Percentiles rank a stretch among this genome's conserved stretches.
phyloP scores from a whole-genome alignment of 1,140 invertebrate species.

The Hycleus phaleratus region DNA sequence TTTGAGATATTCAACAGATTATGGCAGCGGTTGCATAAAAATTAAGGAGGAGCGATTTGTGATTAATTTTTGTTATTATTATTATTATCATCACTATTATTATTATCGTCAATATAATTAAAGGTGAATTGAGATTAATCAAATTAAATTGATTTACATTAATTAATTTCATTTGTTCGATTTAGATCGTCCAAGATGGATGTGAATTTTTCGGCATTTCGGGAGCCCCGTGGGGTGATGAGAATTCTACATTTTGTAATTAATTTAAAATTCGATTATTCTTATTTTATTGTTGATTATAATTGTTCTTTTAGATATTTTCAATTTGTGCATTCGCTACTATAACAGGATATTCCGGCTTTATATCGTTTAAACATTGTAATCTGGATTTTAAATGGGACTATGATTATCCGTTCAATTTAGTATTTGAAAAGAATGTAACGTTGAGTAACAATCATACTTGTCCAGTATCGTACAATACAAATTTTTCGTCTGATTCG shows the following conservation, averaged over 20 bases:
- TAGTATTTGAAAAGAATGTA: constrained; percentile 10
- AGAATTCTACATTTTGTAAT: constrained; percentile 50
- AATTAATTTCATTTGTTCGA: no score
- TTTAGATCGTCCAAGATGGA: constrained; percentile 32
- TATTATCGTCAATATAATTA: constrained; percentile 1
- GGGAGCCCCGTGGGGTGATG: constrained; percentile 54
- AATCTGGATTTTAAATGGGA: constrained; percentile 8
- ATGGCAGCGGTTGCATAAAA: constrained; percentile 8
- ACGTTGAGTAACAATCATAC: constrained; percentile 8
- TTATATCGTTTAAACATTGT: constrained; percentile 21
- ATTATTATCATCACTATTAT: no score
- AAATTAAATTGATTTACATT: not conserved
- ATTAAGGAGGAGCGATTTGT: constrained; percentile 8
- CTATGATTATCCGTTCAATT: constrained; percentile 35
- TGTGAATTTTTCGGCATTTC: constrained; percentile 46
- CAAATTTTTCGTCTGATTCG: constrained; percentile 51
- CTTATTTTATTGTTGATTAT: constrained; percentile 1
- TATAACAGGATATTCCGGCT: constrained; percentile 43
- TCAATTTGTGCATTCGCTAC: constrained; percentile 53
- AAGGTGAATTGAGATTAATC: not conserved
- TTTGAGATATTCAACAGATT: not conserved
- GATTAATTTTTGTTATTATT: not conserved
- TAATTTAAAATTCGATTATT: constrained; percentile 4
- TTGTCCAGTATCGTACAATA: constrained; percentile 26
- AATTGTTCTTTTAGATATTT: constrained; percentile 43